Evolutionary conservation across 2,888 invertebrate species (phyloP).

Genomic region (Pherbina coryleti): DNA sequence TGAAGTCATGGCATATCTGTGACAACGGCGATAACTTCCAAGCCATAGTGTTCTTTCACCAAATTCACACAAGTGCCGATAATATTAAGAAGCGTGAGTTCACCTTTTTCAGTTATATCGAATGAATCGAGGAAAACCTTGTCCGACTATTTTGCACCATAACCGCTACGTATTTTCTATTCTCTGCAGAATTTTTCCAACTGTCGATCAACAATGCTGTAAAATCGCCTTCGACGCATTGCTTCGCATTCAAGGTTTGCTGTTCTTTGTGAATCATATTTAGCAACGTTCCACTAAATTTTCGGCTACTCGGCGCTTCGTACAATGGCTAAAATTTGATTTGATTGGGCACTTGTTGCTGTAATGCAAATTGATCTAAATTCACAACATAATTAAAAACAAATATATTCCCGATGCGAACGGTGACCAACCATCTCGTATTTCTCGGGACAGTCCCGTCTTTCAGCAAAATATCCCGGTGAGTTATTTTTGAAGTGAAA

Average conservation of each 20-base stretch:
- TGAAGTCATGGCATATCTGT: slow-evolving; percentile 3
- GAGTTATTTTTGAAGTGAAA: too few species aligned
- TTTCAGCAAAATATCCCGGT: too few species aligned
- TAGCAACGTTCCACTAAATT: neutral
- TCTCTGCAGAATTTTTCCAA: slow-evolving; percentile 1
- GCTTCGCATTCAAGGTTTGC: too few species aligned
- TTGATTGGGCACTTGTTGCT: neutral
- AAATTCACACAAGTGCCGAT: neutral
- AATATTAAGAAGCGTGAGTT: neutral
- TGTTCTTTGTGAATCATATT: neutral
- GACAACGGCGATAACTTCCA: neutral
- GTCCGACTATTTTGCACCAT: neutral
- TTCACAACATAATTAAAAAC: neutral
- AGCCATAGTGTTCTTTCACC: neutral
- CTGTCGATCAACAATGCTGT: slow-evolving; percentile 2
- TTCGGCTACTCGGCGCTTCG: neutral
- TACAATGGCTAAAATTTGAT: neutral
- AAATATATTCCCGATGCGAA: neutral
- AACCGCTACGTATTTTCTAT: slow-evolving; percentile 5
- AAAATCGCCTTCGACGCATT: slow-evolving; percentile 2
- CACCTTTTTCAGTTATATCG: neutral
- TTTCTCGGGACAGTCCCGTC: too few species aligned
- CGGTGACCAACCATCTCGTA: too few species aligned
- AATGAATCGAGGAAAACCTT: neutral
- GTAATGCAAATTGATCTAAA: neutral